Percentiles rank a stretch among this genome's conserved stretches.
Evolutionary conservation across 1,140 invertebrate genomes (phyloP).

Genomic region (Neodiprion lecontei): DNA sequence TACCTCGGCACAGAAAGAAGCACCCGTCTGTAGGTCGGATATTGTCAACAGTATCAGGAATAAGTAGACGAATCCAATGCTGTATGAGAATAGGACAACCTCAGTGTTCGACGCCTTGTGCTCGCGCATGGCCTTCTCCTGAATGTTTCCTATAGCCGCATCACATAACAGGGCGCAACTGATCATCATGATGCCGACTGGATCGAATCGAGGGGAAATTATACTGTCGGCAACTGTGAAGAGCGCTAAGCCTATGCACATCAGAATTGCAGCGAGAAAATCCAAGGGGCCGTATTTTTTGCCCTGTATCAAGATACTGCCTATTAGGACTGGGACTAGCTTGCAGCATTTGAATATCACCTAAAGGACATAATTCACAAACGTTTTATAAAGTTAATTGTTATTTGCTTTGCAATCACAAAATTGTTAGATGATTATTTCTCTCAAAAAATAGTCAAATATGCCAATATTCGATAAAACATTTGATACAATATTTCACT

Average conservation of each 20-base stretch:
- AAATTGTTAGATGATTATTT: too few relatives aligned
- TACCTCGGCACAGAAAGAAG: conserved; percentile 81
- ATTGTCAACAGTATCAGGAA: conserved; percentile 76
- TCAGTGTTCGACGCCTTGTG: conserved; percentile 85
- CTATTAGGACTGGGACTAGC: conserved; percentile 92
- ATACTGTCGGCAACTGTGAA: conserved; percentile 93
- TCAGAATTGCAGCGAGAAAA: conserved; percentile 81
- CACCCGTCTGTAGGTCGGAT: conserved; percentile 79
- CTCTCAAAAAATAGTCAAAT: too few relatives aligned
- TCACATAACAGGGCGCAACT: conserved; percentile 87
- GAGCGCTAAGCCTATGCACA: conserved; percentile 91
- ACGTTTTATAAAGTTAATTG: conserved; percentile 6
- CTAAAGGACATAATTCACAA: conserved; percentile 48
- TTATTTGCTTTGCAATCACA: too few relatives aligned
- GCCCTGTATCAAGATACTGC: conserved; percentile 89
- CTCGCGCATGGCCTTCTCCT: conserved; percentile 92
- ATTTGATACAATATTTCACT: too few relatives aligned
- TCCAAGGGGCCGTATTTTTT: conserved; percentile 87
- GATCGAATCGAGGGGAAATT: conserved; percentile 87
- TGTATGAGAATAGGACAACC: conserved; percentile 94
- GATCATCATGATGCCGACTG: conserved; percentile 86
- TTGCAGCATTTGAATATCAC: conserved; percentile 98
- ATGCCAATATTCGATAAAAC: too few relatives aligned
- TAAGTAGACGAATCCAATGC: conserved; percentile 86
- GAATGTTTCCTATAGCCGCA: conserved; percentile 94